Evolutionary conservation across 2,797 vertebrate species (phyloP), one percentile per base, ranked within the genome.

Genomic region (Chelmon rostratus): DNA sequence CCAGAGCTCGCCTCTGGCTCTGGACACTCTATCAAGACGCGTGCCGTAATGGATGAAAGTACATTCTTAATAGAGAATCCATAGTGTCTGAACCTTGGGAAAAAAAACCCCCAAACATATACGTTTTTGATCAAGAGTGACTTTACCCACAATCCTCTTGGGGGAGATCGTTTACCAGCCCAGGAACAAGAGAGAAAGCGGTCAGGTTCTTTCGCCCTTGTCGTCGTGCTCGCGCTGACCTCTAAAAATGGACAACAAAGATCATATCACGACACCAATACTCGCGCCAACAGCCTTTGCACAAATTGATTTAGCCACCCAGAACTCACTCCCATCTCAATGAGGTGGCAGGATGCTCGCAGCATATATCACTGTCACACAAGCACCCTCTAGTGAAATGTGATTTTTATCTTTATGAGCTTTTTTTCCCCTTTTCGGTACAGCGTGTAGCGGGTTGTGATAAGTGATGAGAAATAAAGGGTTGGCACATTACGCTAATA

Each of bases 321-420:
- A 92, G 93, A 91, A 92, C 78, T 89, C 88, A 84, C 72, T 91
- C 87, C 88, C 83, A 86, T 83, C 89, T 89, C 91, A 86, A 89
- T 91, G 92, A 92, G 91, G 91, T 91, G 90, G 88, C 86, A 81
- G 85, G 65, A 87, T 69, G 90, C 91, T 90, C 82, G 38, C 85
- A 66, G 88, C 91, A 93, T 94, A 90, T 78, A 92, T 94, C 93
- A 94, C 92, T 94, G 92, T 94, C 90, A 90, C 86, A 70, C 91
- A 85, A 84, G 89, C 91, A 89, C 91, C 92, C 91, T 91, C 91
- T 85, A 88, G 91, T 93, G 91, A 94, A 94, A 94, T 93, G 89
- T 91, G 91, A 95, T 95, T 89, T 91, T 92, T 94, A 94, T 95
- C 93, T 92, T 92, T 90, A 94, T 91, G 90, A 90, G 91, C 82